A percentile compares a stretch with the other conserved stretches of the same genome.
phyloP scores from a whole-genome alignment of 2,113 vertebrate species.

The Pteruthius melanotis region DNA sequence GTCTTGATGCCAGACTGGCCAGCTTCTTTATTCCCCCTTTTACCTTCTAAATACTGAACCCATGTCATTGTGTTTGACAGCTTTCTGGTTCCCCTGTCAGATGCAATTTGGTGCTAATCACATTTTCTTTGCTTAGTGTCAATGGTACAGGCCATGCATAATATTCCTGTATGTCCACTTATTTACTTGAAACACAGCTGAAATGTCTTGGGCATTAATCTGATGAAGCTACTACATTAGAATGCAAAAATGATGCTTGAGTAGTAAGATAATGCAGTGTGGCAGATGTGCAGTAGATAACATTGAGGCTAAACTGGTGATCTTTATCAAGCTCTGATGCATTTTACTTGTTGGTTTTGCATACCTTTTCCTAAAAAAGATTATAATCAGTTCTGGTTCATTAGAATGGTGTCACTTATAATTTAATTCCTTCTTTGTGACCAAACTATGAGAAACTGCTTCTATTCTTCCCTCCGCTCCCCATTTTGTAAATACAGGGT shows the following conservation, averaged over 20 bases:
- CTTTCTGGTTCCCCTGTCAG: conserved; percentile 93
- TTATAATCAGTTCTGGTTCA: conserved; percentile 73
- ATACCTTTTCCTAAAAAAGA: conserved; percentile 64
- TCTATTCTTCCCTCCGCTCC: neutral
- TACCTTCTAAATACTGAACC: conserved; percentile 81
- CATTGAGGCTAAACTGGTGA: conserved; percentile 54
- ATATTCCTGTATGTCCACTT: conserved; percentile 83
- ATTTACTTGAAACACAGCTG: conserved; percentile 76
- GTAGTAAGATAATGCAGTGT: conserved; percentile 70
- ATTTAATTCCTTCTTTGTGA: conserved; percentile 63
- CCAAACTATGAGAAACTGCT: conserved; percentile 39
- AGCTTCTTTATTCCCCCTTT: conserved; percentile 74
- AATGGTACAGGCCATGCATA: conserved; percentile 81
- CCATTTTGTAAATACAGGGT: neutral
- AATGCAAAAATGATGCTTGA: conserved; percentile 77
- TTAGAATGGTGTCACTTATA: conserved; percentile 69
- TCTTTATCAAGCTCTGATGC: conserved; percentile 67
- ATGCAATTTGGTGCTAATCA: conserved; percentile 89
- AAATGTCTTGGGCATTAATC: conserved; percentile 82
- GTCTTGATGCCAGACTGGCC: conserved; percentile 77
- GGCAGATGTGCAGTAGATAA: conserved; percentile 77
- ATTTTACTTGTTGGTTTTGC: conserved; percentile 72
- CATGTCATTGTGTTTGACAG: conserved; percentile 95
- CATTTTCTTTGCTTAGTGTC: conserved; percentile 84
- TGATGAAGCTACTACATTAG: conserved; percentile 76